Base-by-base conservation (phyloP, 2,113 vertebrate genomes). In the Micromys minutus region DNA sequence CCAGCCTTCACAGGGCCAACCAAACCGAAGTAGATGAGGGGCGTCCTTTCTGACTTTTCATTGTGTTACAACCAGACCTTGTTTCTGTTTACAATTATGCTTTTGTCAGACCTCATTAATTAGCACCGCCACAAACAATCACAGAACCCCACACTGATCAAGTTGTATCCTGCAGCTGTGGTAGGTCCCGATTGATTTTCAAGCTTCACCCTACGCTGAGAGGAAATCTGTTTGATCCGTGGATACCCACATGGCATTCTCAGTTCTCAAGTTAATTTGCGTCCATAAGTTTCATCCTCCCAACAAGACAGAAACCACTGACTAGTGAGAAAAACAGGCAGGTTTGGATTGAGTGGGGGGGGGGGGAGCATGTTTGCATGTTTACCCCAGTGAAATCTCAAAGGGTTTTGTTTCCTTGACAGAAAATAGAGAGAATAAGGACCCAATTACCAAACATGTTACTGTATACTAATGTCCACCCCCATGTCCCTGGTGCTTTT, bases 61-160 rank as follows among this genome's bases (percentile, higher is more conserved):
- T 61, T 47, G 31, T 61, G 3, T 81, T 52, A 74, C 2, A 47
- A 76, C 94, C 90, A 89, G 83, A 92, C 1, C 1, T 67, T 83
- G 36, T 90, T 95, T 96, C 91, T 96, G 80, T 90, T 88, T 94
- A 85, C 36, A 76, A 24, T 96, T 93, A 79, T 45, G 55, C 59
- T 96, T 77, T 90, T 74, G 65, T 65, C 89, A 96, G 93, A 47
- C 42, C 5, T 75, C 90, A 87, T 90, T 95, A 90, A 92, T 89
- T 95, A 92, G 36, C 52, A 94, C 61, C 85, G 72, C n/a, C 93
- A 67, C 93, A 93, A 87, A 13, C 59, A 92, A 81, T 93, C 63
- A 52, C n/a, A 59, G 95, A 77, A 79, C 42, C 52, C 67, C 34
- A 79, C 59, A 87, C 61, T 75, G 69, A 93, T 95, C 87, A 75